Evolutionary conservation across 2,888 invertebrate genomes (phyloP), one percentile per base, ranked within the genome.

Genomic region (Fragum whitleyi): DNA sequence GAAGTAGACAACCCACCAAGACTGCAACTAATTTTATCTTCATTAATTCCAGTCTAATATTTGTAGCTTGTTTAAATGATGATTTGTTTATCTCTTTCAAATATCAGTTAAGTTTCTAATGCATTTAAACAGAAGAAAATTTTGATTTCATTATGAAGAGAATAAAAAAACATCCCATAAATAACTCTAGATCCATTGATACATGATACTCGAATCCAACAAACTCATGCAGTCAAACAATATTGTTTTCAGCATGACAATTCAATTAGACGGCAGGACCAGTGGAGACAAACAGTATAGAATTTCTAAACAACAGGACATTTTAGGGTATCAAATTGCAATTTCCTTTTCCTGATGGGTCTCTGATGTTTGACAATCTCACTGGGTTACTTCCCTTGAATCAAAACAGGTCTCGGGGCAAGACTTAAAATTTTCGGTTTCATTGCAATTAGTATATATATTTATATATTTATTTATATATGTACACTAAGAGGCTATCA

Each of bases 211-310:
- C 14, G 19, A 19, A 47, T n/a, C 47, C 47, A 9, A 19, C 47
- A 2, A 47, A 47, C 47, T 47, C 47, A 14, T 47, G 47, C 47
- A 47, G 47, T 47, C 47, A 47, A 39, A 47, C 47, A 14, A 47
- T 47, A 47, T 47, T 47, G n/a, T 47, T 47, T 47, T 47, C 47
- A 47, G 21, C 57, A 57, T 57, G 57, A 26, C 57, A 57, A 57
- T 57, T 57, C 57, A 57, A 57, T 57, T 57, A 57, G 11, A 11
- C 23, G 11, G 3, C 19, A 23, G 57, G 11, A 23, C 57, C 26
- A 26, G 57, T 23, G 23, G 57, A 57, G 57, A 57, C 57, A 57
- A 57, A 57, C 57, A 23, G 28, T 57, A 57, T 57, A 57, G 57
- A 23, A 26, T 57, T 57, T 26, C 57, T 26, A 26, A 57, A 57